Base-by-base conservation (phyloP, 2,797 vertebrate genomes). In the Xerus rutilus region DNA sequence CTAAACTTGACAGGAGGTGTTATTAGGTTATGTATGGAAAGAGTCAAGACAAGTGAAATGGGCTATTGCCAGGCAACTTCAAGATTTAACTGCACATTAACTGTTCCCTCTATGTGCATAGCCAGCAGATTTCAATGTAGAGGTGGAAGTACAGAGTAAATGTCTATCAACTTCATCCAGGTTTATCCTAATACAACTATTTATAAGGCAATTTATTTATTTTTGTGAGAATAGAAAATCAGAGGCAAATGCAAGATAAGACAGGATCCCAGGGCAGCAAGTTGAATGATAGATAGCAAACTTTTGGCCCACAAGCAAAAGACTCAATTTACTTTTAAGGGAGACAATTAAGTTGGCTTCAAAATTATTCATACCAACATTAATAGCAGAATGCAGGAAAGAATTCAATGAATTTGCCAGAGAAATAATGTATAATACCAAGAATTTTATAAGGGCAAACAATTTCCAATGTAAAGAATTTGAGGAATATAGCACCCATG, bases 231-330 rank as follows among this genome's bases (percentile, higher is more conserved):
- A 47, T 74, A 13, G 39, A 86, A 92, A 93, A 78, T 57, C 14
- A 39, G 52, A 95, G n/a, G 65, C 32, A 95, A 94, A 59, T 69
- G 43, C 35, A 86, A 86, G 91, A 89, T 79, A 23, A 93, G 64
- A 86, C 14, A 82, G 18, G 14, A 83, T 91, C 49, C 15, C 18
- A 77, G n/a, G 25, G 28, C 43, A 94, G 79, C 59, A 86, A 30
- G 43, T 54, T 76, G 12, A 17, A 39, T 35, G 49, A 20, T 78
- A 73, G 45, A 32, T 32, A 17, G 35, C 9, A 73, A 94, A 73
- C 18, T 72, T 93, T 73, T 74, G 49, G 9, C 17, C 73, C 45
- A 35, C n/a, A 78, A 62, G 54, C 25, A 79, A 78, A 79, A 86
- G 15, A 54, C 2, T 77, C 52, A 86, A 59, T 5, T 84, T 15